A percentile compares a stretch with the other conserved stretches of the same genome.
These are phyloP conservation scores for Coendou prehensilis DNA, from an alignment of 2,797 vertebrate genomes.

Conservation along the genomic window DNA sequence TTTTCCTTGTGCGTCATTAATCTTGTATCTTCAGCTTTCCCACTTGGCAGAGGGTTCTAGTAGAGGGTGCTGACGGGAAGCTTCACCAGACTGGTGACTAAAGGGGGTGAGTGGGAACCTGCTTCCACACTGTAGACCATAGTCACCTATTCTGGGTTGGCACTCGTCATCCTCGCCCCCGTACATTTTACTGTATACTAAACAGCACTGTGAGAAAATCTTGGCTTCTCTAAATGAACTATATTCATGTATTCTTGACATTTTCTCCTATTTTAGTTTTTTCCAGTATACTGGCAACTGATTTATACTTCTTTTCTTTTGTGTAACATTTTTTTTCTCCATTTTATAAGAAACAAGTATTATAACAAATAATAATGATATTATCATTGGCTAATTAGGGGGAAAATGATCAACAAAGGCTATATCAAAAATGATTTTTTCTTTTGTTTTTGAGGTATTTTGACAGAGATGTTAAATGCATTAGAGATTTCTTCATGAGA, in stretches of 20 bases:
- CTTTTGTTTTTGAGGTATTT: constrained; percentile 94
- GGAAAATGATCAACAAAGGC: constrained; percentile 11
- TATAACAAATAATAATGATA: not conserved
- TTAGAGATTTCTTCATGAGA: constrained; percentile 96
- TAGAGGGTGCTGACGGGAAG: not conserved
- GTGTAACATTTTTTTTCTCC: constrained; percentile 36
- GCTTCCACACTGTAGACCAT: not conserved
- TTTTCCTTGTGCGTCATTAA: not conserved
- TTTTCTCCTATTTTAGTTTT: constrained; percentile 54
- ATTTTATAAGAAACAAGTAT: not conserved
- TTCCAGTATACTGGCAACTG: not conserved
- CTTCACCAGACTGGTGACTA: not conserved
- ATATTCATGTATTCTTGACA: not conserved
- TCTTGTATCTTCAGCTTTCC: constrained; percentile 21
- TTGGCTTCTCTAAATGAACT: not conserved
- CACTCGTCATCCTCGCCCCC: not conserved
- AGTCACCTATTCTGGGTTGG: not conserved
- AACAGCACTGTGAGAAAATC: not conserved
- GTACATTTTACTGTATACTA: not conserved
- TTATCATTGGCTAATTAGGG: not conserved
- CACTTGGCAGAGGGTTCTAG: not conserved
- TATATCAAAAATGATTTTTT: constrained; percentile 56
- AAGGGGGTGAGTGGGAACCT: not conserved
- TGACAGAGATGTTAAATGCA: constrained; percentile 97
- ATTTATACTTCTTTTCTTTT: constrained; percentile 15